phyloP scores from a whole-genome alignment of 2,888 invertebrate species.

The Cerastoderma edule region DNA sequence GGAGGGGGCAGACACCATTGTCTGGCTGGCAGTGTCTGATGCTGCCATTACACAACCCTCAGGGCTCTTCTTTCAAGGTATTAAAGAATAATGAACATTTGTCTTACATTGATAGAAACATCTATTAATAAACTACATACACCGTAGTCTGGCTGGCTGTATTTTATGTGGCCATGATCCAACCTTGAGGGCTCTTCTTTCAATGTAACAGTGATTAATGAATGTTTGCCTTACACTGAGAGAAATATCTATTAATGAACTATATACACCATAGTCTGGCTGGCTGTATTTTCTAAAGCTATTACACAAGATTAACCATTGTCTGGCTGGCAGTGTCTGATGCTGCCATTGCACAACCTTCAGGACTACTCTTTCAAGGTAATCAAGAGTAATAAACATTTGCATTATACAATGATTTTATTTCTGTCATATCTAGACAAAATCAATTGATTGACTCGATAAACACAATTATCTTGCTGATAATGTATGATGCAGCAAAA shows the following conservation, averaged over 20 bases:
- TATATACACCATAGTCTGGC: too few relatives aligned
- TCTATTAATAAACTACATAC: not conserved
- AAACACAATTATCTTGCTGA: not conserved
- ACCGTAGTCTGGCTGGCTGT: not conserved
- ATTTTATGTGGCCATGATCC: not conserved
- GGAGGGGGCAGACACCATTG: conserved; percentile 85
- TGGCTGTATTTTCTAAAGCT: too few relatives aligned
- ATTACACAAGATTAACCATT: too few relatives aligned
- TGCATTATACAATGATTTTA: not conserved
- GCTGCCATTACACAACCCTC: conserved; percentile 44
- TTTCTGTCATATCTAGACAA: too few relatives aligned
- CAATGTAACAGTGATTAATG: not conserved
- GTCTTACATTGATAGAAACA: not conserved
- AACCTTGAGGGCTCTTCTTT: not conserved
- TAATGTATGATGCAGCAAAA: not conserved
- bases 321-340: conserved; percentile 84
- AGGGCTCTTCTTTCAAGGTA: conserved; percentile 20
- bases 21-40: conserved; percentile 84
- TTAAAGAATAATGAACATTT: not conserved
- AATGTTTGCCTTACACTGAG: not conserved
- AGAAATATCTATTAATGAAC: not conserved
- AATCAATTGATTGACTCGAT: not conserved
- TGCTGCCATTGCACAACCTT: conserved; percentile 41
- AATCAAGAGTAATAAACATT: not conserved
- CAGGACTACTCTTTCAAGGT: conserved; percentile 21